A percentile compares a stretch with the other conserved stretches of the same genome.
Conservation (phyloP, 2,113 vertebrate genomes). For the Grammomys dolichurus region DNA sequence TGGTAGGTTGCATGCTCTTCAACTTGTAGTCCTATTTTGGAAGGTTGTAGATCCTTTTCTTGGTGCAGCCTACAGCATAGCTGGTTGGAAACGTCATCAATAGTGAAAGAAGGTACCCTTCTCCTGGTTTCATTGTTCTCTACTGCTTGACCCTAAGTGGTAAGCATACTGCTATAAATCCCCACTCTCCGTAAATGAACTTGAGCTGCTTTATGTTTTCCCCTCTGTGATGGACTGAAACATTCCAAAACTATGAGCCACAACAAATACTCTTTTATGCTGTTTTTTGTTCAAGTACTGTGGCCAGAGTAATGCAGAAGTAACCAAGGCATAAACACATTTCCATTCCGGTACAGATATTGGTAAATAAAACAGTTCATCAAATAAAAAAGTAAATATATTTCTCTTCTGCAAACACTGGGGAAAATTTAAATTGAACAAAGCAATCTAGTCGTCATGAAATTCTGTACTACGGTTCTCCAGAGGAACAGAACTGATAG, state of each 20-base stretch:
- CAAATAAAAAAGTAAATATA: background rate
- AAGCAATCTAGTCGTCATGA: background rate
- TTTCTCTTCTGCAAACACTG: background rate
- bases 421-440: background rate
- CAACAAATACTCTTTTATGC: background rate
- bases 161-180: background rate
- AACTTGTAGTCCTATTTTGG: background rate
- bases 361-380: background rate
- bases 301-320: background rate
- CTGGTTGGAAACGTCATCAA: too few species aligned
- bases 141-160: background rate
- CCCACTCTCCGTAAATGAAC: too few species aligned
- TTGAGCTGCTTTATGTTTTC: background rate
- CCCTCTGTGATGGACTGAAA: background rate
- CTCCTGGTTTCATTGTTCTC: background rate
- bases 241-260: background rate
- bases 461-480: background rate
- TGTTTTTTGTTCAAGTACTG: background rate
- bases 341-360: background rate
- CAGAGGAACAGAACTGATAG: background rate
- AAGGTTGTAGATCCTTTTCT: background rate
- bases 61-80: background rate
- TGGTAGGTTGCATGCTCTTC: background rate
- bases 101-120: background rate
- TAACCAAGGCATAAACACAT: background rate